Base-by-base conservation (phyloP, 2,888 invertebrate species). In the Megamerina dolium region DNA sequence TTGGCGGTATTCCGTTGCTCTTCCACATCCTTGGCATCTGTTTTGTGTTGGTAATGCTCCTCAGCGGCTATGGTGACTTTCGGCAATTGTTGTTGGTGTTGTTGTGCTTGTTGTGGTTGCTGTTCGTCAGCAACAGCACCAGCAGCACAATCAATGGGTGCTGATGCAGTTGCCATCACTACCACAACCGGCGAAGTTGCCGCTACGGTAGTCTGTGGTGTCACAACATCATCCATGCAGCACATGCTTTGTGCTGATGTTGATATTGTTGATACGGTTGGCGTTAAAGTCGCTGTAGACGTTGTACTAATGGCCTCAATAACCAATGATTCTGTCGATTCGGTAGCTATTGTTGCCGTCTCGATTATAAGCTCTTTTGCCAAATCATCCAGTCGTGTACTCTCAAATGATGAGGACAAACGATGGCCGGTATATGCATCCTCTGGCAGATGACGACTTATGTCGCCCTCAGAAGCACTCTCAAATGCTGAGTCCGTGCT, bases 401-500 rank as follows among this genome's bases (percentile, higher is more conserved):
- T 61, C 41, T 64, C 66, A 26, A 66, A 51, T 9, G 63, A 65
- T 9, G 61, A 55, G 2, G 67, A 65, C 10, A 65, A 43, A 1
- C 65, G 54, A 51, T 63, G 61, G 39, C 63, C 65, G n/a, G n/a
- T n/a, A n/a, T n/a, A n/a, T 43, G 65, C 67, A 46, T 68, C 69
- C 18, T 68, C 68, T 1, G 69, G 65, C 50, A 68, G 44, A 51
- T 67, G 63, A 5, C 68, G 61, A 58, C 70, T 67, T 1, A 67
- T 67, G 33, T 70, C 68, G 21, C 70, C 66, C 33, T 70, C 70
- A 13, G 70, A 70, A 9, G 70, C 66, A 46, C 68, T 68, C 51
- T 70, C 69, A 39, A 69, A 68, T 36, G 70, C 68, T 31, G 70
- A 70, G 50, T 68, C 68, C 2, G 66, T 67, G 50, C 68, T 68